phyloP scores from a whole-genome alignment of 2,113 vertebrate genomes.

The Meles meles region DNA sequence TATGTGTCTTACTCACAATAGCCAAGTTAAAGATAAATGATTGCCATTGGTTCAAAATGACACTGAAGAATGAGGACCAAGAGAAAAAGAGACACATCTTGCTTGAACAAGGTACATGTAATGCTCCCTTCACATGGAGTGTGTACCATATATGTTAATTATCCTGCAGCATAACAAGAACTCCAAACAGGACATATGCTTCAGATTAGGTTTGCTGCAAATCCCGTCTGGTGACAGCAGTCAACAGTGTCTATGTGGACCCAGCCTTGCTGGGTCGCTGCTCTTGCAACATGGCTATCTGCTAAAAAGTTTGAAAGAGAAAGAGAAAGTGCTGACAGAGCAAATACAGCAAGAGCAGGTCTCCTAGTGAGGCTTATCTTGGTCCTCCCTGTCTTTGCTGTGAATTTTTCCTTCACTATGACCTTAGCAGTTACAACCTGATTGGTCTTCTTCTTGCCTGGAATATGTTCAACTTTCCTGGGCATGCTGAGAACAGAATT shows the following conservation, averaged over 20 bases:
- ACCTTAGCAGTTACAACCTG: slow-evolving; percentile 33
- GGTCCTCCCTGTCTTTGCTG: not conserved
- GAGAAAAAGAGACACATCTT: not conserved
- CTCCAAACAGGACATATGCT: not conserved
- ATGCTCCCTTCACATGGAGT: not conserved
- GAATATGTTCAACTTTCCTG: slow-evolving; percentile 47
- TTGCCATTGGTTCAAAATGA: not conserved
- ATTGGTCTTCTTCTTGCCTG: slow-evolving; percentile 43
- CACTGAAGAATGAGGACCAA: not conserved
- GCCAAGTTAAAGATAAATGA: slow-evolving; percentile 30
- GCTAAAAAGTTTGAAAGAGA: not conserved
- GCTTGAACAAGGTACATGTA: not conserved
- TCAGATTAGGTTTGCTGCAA: not conserved
- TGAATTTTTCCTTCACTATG: not conserved
- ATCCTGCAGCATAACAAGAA: not conserved
- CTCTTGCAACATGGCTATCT: not conserved
- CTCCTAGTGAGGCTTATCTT: not conserved
- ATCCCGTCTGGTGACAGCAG: not conserved
- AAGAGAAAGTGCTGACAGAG: slow-evolving; percentile 40
- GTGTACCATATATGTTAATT: not conserved
- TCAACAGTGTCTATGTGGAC: not conserved
- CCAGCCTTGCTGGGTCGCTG: not conserved
- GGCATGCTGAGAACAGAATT: slow-evolving; percentile 62
- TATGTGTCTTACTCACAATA: not conserved
- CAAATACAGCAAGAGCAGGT: not conserved